phyloP scores from a whole-genome alignment of 2,797 vertebrate genomes.

The Sebastes jordani region DNA sequence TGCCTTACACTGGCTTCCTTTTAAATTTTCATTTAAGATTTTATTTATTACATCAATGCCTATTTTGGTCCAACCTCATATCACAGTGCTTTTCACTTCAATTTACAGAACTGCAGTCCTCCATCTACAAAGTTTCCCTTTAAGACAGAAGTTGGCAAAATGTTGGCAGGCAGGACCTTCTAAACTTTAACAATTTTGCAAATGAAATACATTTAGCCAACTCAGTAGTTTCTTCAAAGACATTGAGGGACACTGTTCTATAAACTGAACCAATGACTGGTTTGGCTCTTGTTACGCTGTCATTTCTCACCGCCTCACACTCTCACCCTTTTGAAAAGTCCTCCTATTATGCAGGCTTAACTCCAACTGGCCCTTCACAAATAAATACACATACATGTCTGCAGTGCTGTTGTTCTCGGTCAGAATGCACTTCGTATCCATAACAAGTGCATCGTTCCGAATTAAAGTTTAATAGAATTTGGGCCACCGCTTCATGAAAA shows the following conservation, averaged over 20 bases:
- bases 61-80: not conserved
- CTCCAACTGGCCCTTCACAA: not conserved
- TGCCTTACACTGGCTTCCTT: not conserved
- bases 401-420: slow-evolving; percentile 12
- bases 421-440: slow-evolving; percentile 52
- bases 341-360: not conserved
- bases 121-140: not conserved
- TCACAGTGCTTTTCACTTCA: not conserved
- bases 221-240: slow-evolving; percentile 15
- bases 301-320: not conserved
- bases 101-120: slow-evolving; percentile 5
- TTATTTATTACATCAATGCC: not conserved
- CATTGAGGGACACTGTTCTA: not conserved
- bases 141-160: slow-evolving; percentile 12
- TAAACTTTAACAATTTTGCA: slow-evolving; percentile 16
- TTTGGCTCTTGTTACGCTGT: not conserved
- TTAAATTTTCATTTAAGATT: not conserved
- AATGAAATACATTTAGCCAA: slow-evolving; percentile 6
- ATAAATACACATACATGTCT: not conserved
- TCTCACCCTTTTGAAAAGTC: not conserved
- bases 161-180: slow-evolving; percentile 2
- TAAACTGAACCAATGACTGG: slow-evolving; percentile 3
- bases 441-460: slow-evolving; percentile 44
- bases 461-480: slow-evolving; percentile 60
- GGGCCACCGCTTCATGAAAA: slow-evolving; percentile 44